Conservation (phyloP, 2,888 invertebrate genomes). For the Lasioglossum lativentre region DNA sequence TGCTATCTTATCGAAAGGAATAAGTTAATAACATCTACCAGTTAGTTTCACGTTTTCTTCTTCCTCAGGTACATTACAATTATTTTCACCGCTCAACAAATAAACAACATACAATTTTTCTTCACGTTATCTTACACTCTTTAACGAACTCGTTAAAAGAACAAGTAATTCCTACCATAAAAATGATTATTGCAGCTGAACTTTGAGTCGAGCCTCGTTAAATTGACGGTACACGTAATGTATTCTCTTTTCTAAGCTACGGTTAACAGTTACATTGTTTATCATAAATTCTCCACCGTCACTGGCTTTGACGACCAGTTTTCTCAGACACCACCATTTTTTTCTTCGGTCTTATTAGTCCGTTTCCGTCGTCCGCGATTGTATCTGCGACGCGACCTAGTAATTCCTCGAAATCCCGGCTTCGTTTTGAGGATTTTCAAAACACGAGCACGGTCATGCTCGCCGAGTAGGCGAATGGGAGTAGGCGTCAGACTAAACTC, state of each 20-base stretch:
- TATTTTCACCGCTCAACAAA: background rate
- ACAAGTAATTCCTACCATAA: background rate
- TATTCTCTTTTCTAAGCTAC: background rate
- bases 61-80: background rate
- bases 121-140: background rate
- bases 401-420: background rate
- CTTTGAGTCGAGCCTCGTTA: background rate
- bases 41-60: background rate
- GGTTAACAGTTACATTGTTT: background rate
- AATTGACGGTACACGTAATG: background rate
- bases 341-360: background rate
- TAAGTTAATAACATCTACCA: too few relatives aligned
- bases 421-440: background rate
- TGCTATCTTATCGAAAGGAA: background rate
- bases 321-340: background rate
- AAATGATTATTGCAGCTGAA: background rate
- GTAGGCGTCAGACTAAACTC: constrained; percentile 3
- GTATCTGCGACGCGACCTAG: background rate
- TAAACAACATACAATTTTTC: background rate
- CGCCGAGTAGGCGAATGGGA: constrained; percentile 10
- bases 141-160: background rate
- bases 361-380: background rate
- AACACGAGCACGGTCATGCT: constrained; percentile 7
- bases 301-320: background rate
- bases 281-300: constrained; percentile 1